Evolutionary conservation across 1,140 invertebrate genomes (phyloP), one percentile per base, ranked within the genome.

Genomic region (Drosophila ohnishii): DNA sequence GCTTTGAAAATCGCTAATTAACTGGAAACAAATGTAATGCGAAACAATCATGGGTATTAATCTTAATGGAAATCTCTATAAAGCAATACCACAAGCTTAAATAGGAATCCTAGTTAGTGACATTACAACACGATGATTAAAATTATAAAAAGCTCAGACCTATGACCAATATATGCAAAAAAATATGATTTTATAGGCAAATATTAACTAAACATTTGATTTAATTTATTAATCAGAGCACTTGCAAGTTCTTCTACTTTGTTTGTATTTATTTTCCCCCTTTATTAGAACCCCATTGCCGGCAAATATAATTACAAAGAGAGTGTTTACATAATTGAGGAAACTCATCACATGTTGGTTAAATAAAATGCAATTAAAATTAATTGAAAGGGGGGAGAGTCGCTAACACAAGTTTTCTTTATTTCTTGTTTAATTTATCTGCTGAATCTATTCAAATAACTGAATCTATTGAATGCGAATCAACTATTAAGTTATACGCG

Each of bases 1-100:
- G 4, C 42, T 47, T 69, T 58, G 34, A 66, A 50, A 37, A 39
- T 28, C 61, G 22, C 14, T 30, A 48, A 70, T 71, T 71, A 55
- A 47, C 42, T 58, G 28, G 44, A n/a, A 48, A 32, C 7, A 14
- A 39, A 39, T 32, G 67, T 34, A 39, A 25, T 10, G 34, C 53
- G 13, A 37, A 37, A 37, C 19, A 37, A 55, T 53, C 51, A 37
- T 14, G 32, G 32, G 22, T 25, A 40, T 56, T 40, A 56, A 40
- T 56, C 34, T 56, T 11, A 25, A 56, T 25, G 14, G 6, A 25
- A 16, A 7, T 39, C 3, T 25, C 19, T n/a, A 3, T 25, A 7
- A 10, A n/a, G 19, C 16, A 35, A 6, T 35, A 22, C 16, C 30
- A 37, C 19, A 34, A 19, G 8, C 11, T 35, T 34, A 32, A 51